Conservation (phyloP, 2,888 invertebrate species). For the Patella caerulea region DNA sequence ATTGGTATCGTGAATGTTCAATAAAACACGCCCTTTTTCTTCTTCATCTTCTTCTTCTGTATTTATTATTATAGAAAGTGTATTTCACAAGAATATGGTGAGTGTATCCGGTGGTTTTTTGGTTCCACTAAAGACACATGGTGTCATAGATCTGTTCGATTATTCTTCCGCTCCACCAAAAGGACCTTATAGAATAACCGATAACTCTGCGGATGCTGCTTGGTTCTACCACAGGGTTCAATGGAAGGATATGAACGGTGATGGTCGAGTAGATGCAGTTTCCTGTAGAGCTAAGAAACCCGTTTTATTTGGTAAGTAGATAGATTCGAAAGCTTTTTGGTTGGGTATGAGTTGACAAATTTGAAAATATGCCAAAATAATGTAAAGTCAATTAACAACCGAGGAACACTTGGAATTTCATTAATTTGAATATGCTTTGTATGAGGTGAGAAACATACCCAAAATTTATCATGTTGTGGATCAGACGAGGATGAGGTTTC, state of each 20-base stretch:
- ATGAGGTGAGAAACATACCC: too few species aligned
- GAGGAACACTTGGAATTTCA: too few species aligned
- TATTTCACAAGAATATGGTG: slow-evolving; percentile 35
- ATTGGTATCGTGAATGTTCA: too few species aligned
- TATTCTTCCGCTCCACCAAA: slow-evolving; percentile 27
- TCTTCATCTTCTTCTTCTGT: too few species aligned
- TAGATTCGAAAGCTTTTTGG: too few species aligned
- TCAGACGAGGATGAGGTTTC: too few species aligned
- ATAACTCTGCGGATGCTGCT: slow-evolving; percentile 11
- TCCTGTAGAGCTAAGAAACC: slow-evolving; percentile 37
- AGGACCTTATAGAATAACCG: slow-evolving; percentile 1
- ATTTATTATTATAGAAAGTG: slow-evolving; percentile 29
- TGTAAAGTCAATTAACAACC: too few species aligned
- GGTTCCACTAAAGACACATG: slow-evolving; percentile 41
- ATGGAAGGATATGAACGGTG: slow-evolving; percentile 50
- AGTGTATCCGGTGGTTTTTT: slow-evolving; percentile 45
- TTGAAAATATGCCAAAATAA: too few species aligned
- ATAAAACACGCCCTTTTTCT: too few species aligned
- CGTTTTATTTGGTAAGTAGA: slow-evolving; percentile 23
- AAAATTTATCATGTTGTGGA: too few species aligned
- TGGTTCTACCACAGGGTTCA: slow-evolving; percentile 48
- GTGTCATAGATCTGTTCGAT: slow-evolving; percentile 37
- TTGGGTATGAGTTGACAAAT: too few species aligned
- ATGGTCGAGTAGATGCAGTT: slow-evolving; percentile 42
- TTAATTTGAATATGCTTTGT: too few species aligned